Percentiles rank a stretch among this genome's conserved stretches.
Evolutionary conservation across 2,888 invertebrate genomes (phyloP).

Genomic region (Cataglyphis cursor): DNA sequence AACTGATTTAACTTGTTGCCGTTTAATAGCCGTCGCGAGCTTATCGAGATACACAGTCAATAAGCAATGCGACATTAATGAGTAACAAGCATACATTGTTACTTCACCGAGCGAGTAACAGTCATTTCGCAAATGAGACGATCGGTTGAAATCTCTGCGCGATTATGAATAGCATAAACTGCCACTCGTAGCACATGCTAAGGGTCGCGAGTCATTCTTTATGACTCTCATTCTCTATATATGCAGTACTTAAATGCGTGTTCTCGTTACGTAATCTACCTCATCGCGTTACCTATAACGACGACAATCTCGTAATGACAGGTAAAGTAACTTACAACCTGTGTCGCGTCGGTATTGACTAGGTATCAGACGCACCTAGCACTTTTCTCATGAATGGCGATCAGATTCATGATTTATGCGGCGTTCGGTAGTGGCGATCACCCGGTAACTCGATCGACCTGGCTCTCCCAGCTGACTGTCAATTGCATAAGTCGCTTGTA

Average conservation of each 20-base stretch:
- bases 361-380: constrained; percentile 38
- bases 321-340: not conserved
- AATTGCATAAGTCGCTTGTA: constrained; percentile 59
- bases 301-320: constrained; percentile 30
- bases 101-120: not conserved
- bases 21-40: constrained; percentile 23
- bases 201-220: constrained; percentile 11
- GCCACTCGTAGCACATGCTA: constrained; percentile 4
- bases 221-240: too few relatives aligned
- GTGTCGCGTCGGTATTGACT: constrained; percentile 13
- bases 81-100: constrained; percentile 18
- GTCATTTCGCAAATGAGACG: constrained; percentile 35
- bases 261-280: constrained; percentile 17
- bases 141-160: not conserved
- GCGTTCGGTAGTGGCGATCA: constrained; percentile 41
- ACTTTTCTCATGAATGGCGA: constrained; percentile 55
- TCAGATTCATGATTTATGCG: constrained; percentile 58
- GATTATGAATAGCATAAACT: not conserved
- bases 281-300: constrained; percentile 21
- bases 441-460: constrained; percentile 55
- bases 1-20: constrained; percentile 19
- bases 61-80: constrained; percentile 32
- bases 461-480: constrained; percentile 48
- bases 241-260: not conserved
- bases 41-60: constrained; percentile 19